phyloP scores from a whole-genome alignment of 2,888 invertebrate species.

The Catotricha subobsoleta region DNA sequence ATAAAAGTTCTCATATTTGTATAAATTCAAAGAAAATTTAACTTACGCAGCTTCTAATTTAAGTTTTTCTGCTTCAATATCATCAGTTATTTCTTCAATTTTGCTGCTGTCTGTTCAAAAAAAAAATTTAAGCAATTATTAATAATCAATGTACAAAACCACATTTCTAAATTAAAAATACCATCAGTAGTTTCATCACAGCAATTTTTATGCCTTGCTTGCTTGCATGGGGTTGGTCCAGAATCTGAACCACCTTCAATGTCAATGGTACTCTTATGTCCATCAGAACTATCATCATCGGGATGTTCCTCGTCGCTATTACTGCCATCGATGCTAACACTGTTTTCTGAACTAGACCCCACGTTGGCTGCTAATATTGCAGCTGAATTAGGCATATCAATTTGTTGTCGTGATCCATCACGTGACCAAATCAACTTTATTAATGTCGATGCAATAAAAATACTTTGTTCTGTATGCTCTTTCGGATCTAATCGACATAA shows the following conservation, averaged over 20 bases:
- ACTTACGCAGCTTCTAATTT: slow-evolving; percentile 7
- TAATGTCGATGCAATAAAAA: slow-evolving; percentile 75
- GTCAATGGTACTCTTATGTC: slow-evolving; percentile 30
- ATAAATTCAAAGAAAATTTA: not conserved
- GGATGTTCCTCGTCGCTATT: slow-evolving; percentile 59
- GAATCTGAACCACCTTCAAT: slow-evolving; percentile 31
- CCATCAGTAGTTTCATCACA: slow-evolving; percentile 22
- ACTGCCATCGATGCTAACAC: slow-evolving; percentile 62
- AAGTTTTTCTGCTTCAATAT: slow-evolving; percentile 4
- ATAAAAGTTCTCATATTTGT: not conserved
- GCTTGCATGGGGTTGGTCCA: slow-evolving; percentile 36
- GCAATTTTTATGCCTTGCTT: slow-evolving; percentile 25
- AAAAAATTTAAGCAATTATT: not conserved
- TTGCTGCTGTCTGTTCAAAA: slow-evolving; percentile 7
- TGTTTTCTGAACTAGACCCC: slow-evolving; percentile 54
- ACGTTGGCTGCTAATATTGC: slow-evolving; percentile 34
- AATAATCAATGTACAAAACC: not conserved
- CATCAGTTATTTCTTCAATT: slow-evolving; percentile 7
- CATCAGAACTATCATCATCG: slow-evolving; percentile 39
- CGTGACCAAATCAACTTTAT: slow-evolving; percentile 86
- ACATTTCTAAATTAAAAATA: slow-evolving; percentile 9
- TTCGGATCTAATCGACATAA: slow-evolving; percentile 76
- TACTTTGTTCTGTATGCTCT: slow-evolving; percentile 84
- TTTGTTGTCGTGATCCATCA: slow-evolving; percentile 33
- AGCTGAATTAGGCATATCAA: slow-evolving; percentile 27